Evolutionary conservation across 92 coral and sea anemone species (phyloP), one percentile per base, ranked within the genome.

Genomic region (Virgularia gustaviana): DNA sequence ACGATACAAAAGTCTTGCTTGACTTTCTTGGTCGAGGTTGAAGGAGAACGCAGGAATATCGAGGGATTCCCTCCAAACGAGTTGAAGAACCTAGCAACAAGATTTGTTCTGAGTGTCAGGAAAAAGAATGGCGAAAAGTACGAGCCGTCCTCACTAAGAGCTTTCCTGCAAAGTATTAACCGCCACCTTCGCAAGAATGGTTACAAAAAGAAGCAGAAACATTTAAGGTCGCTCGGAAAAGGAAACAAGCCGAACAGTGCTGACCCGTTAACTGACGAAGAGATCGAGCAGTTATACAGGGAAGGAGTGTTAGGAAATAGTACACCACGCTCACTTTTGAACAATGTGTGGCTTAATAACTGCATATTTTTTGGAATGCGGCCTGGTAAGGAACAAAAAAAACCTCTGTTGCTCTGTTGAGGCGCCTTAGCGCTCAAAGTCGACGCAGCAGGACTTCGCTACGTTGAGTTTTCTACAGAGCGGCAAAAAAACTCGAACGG

Each of bases 231-330:
- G n/a, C n/a, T n/a, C n/a, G n/a, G n/a, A n/a, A n/a, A n/a, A n/a
- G n/a, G n/a, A n/a, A n/a, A n/a, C n/a, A n/a, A n/a, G n/a, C n/a
- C n/a, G n/a, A n/a, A n/a, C n/a, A n/a, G n/a, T n/a, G n/a, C n/a
- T 39, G 84, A 83, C 49, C 71, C 81, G 57, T 62, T 86, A 47
- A 53, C 87, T 70, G 85, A 87, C 61, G 83, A 87, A 67, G 85
- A 87, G 70, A 76, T 87, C 42, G 70, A 52, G 30, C 63, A 61
- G 36, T 78, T 86, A 24, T 78, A 83, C 57, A 65, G 70, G 58
- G 57, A 47, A 18, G 49, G 24, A 42, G 78, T 81, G 44, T 63
- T 86, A 27, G 87, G 85, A 62, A 72, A 10, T 53, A 41, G 64
- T 71, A 53, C 86, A 53, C 82, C 77, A 9, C 65, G 70, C 34